Evolutionary conservation across 2,113 vertebrate genomes (phyloP).

Genomic region (Vombatus ursinus): DNA sequence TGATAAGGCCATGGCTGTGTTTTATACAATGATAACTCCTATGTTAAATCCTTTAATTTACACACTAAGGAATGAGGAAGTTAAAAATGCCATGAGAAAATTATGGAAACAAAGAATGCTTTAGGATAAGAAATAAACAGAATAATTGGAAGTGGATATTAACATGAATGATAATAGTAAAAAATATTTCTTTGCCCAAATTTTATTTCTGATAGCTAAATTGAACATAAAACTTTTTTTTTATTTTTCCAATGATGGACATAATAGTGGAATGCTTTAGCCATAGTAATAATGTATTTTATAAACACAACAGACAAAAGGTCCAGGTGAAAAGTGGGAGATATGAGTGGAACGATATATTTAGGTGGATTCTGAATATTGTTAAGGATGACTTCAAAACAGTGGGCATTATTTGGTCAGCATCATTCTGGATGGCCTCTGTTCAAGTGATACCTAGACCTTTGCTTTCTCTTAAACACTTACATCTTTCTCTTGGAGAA

Average conservation of each 20-base stretch:
- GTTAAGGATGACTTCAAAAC: not conserved
- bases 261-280: not conserved
- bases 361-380: not conserved
- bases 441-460: not conserved
- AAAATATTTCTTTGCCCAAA: not conserved
- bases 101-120: not conserved
- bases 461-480: not conserved
- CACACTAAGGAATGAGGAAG: conserved; percentile 12
- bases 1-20: conserved; percentile 14
- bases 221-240: no score
- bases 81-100: not conserved
- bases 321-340: no score
- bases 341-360: no score
- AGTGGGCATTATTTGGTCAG: not conserved
- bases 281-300: no score
- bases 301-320: no score
- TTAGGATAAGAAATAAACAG: not conserved
- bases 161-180: not conserved
- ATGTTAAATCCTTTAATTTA: conserved; percentile 45
- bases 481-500: not conserved
- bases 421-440: not conserved
- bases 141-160: not conserved
- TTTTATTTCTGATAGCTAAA: not conserved
- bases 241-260: not conserved
- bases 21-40: not conserved